Base-by-base conservation (phyloP, 1,140 invertebrate genomes). In the Atta texana region DNA sequence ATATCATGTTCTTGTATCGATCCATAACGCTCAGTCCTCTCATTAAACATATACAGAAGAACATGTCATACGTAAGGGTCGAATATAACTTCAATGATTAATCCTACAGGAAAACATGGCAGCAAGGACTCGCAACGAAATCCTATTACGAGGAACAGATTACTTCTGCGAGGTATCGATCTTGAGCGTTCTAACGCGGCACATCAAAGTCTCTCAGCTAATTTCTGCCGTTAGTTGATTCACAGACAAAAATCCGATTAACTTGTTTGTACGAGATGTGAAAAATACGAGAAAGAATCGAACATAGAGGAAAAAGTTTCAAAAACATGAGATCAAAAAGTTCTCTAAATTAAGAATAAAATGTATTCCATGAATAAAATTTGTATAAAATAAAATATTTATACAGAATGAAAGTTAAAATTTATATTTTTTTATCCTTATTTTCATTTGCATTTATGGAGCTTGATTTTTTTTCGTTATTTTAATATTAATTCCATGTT, bases 81-180 rank as follows among this genome's bases (percentile, higher is more conserved):
- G 87, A 49, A 31, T 66, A 55, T 89, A 87, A 87, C 72, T 82
- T 57, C 28, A 64, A 71, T 84, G 88, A 89, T 44, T 90, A 85
- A 90, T 87, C 78, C 88, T 71, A 28, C 16, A 51, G 76, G 84
- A 66, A 64, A 78, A 51, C 59, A 21, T 14, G 77, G n/a, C 57
- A 68, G 80, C 44, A 72, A 84, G 76, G 69, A 49, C 21, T 74
- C 64, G 76, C 75, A 78, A 84, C 66, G 68, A 89, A 86, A 89
- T 90, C 89, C 89, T 87, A 90, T 90, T 90, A 90, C 66, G 75
- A 74, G 53, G 89, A 77, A 87, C 61, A 76, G 88, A 89, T 87
- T 89, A 89, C 63, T 71, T 63, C 18, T 55, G 39, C 55, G 68
- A 81, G 64, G 21, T 55, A 87, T 86, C 59, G 61, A 87, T 89